Conservation (phyloP, 2,113 vertebrate species). For the Thamnaconus septentrionalis region DNA sequence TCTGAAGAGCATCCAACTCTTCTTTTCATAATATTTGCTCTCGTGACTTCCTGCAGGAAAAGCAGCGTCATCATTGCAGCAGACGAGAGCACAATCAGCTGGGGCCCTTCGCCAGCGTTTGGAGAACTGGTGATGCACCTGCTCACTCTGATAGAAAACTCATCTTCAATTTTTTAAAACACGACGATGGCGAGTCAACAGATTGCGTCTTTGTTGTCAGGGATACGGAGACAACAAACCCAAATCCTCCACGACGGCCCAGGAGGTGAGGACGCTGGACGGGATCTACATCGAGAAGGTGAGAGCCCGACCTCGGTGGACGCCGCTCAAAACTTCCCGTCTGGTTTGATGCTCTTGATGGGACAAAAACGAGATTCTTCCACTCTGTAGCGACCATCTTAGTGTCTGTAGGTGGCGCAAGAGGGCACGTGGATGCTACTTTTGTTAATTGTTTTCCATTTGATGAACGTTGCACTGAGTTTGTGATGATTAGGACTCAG, state of each 20-base stretch:
- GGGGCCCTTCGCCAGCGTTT: slow-evolving; percentile 92
- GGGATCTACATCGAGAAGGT: slow-evolving; percentile 92
- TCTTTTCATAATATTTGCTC: background rate
- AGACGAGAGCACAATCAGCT: slow-evolving; percentile 96
- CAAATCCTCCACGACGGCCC: slow-evolving; percentile 92
- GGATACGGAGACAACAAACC: slow-evolving; percentile 96
- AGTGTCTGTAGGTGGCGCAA: too few relatives aligned
- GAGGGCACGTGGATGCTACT: too few relatives aligned
- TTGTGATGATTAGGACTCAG: too few relatives aligned
- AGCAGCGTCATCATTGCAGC: slow-evolving; percentile 94
- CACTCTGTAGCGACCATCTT: too few relatives aligned
- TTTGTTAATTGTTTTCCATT: too few relatives aligned
- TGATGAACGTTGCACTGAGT: too few relatives aligned
- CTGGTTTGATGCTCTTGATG: background rate
- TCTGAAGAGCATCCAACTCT: background rate
- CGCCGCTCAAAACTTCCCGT: background rate
- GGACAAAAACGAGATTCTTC: too few relatives aligned
- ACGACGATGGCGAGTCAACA: background rate
- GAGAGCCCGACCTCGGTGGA: background rate
- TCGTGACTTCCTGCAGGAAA: slow-evolving; percentile 76
- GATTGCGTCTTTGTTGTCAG: slow-evolving; percentile 54
- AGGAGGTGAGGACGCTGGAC: slow-evolving; percentile 93
- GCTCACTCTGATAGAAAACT: background rate
- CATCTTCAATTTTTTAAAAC: too few relatives aligned
- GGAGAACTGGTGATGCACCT: slow-evolving; percentile 86